phyloP scores from a whole-genome alignment of 2,797 vertebrate species.

The Ceyx erithaca region DNA sequence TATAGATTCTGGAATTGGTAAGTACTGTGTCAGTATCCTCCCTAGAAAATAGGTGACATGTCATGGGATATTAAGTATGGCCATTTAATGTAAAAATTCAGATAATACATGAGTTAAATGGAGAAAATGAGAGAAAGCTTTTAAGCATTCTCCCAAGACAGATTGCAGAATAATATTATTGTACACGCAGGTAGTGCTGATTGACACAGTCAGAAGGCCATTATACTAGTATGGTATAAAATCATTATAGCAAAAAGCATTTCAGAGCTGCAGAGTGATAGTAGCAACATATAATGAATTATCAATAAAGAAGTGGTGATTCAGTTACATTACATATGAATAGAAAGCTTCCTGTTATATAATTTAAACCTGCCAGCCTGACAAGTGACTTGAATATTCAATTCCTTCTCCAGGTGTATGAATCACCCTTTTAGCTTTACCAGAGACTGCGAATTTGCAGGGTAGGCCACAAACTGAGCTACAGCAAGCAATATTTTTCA shows the following conservation, averaged over 20 bases:
- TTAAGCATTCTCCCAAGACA: slow-evolving; percentile 84
- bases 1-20: slow-evolving; percentile 80
- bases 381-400: slow-evolving; percentile 72
- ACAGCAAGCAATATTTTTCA: background rate
- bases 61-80: slow-evolving; percentile 84
- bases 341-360: slow-evolving; percentile 80
- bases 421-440: slow-evolving; percentile 54
- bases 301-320: slow-evolving; percentile 81
- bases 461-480: background rate
- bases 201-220: slow-evolving; percentile 78
- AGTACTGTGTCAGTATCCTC: slow-evolving; percentile 81
- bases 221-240: slow-evolving; percentile 77
- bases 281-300: slow-evolving; percentile 81
- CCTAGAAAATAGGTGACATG: slow-evolving; percentile 82
- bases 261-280: slow-evolving; percentile 70
- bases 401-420: slow-evolving; percentile 56
- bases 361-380: slow-evolving; percentile 75
- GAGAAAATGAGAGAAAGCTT: slow-evolving; percentile 87
- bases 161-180: slow-evolving; percentile 82
- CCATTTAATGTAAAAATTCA: slow-evolving; percentile 87
- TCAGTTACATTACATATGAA: slow-evolving; percentile 76
- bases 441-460: background rate
- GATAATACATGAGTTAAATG: slow-evolving; percentile 86
- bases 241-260: slow-evolving; percentile 82
- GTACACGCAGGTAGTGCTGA: slow-evolving; percentile 70